Evolutionary conservation across 2,797 vertebrate species (phyloP), one percentile per base, ranked within the genome.

Genomic region (Hoplostethus mediterraneus): DNA sequence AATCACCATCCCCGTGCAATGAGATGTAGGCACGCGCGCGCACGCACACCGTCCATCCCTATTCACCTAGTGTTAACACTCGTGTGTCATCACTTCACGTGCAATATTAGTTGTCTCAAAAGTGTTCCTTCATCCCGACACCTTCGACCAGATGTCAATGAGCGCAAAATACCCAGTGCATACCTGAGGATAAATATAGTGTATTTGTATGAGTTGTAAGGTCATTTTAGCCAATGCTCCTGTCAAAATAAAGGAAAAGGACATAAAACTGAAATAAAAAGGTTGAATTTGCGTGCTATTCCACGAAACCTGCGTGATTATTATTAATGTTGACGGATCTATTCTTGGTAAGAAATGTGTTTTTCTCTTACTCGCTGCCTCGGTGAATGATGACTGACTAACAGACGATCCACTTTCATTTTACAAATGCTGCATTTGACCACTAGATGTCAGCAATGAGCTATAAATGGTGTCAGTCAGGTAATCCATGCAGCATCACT

Each of bases 361-460:
- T n/a, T n/a, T 21, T 21, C 21, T 21, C 21, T 21, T 21, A 1
- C 47, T 17, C 17, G 47, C 3, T 13, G 42, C 42, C 42, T 14
- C 12, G 2, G 42, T 44, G 42, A 12, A 44, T 12, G 42, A 44
- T 44, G 42, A 14, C 21, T 21, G 21, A 21, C 21, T 21, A 21
- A 21, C 21, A 21, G 21, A 21, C 21, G 1, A 1, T 21, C 21
- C 42, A 12, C 21, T 28, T 0, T 13, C 25, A 12, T 53, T 53
- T 28, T 28, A 25, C 51, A 53, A 17, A 7, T 81, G 25, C 40
- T 59, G n/a, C 17, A 45, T 1, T 2, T 21, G 44, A 51, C 84
- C 93, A 89, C 88, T 63, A 90, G 91, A 76, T 90, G 92, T n/a
- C 83, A 84, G 54, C 17, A 61, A 73, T 56, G 73, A 1, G 10